Conservation (phyloP, 2,888 invertebrate genomes). For the Agapostemon virescens region DNA sequence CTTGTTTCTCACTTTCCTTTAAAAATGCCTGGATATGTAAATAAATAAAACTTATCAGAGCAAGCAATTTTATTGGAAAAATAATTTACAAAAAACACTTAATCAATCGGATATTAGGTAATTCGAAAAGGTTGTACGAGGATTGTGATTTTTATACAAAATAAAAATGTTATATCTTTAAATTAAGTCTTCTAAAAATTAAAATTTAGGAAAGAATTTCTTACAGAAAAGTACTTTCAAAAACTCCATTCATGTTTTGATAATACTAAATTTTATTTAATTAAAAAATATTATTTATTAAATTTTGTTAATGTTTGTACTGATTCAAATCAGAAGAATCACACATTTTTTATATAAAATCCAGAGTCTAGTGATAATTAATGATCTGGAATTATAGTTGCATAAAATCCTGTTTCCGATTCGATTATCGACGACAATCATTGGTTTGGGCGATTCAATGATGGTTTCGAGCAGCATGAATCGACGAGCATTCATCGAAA, state of each 20-base stretch:
- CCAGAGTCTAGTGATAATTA: too few species aligned
- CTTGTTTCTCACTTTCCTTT: background rate
- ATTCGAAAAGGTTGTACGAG: background rate
- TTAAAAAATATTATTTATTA: too few species aligned
- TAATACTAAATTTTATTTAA: too few species aligned
- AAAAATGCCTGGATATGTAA: background rate
- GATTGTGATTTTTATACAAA: too few species aligned
- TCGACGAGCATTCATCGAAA: background rate
- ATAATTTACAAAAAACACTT: background rate
- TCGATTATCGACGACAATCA: background rate
- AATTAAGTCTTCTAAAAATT: too few species aligned
- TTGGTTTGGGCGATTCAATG: background rate
- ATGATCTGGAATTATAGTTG: background rate
- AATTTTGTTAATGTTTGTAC: too few species aligned
- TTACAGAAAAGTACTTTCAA: too few species aligned
- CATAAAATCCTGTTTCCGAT: background rate
- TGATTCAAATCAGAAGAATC: too few species aligned
- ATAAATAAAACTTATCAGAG: background rate
- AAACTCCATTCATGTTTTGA: too few species aligned
- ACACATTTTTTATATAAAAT: too few species aligned
- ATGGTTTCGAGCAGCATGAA: slow-evolving; percentile 3
- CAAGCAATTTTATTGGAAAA: background rate
- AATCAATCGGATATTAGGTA: background rate
- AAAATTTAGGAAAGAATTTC: too few species aligned
- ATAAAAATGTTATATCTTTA: too few species aligned